Evolutionary conservation across 2,888 invertebrate species (phyloP), one percentile per base, ranked within the genome.

Genomic region (Sarcophaga caerulescens): DNA sequence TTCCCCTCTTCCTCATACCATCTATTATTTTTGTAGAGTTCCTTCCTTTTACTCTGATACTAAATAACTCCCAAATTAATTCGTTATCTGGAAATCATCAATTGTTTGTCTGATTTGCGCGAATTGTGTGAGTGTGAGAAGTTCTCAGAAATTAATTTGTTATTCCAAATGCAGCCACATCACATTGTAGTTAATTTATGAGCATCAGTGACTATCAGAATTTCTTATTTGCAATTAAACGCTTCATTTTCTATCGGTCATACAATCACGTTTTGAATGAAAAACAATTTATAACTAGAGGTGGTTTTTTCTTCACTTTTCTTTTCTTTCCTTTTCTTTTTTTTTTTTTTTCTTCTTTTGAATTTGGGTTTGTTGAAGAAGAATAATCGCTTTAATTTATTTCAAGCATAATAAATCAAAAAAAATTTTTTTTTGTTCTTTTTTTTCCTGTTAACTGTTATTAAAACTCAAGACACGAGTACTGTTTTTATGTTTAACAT

Each of bases 141-240:
- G 10, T 35, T 35, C 35, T 35, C 35, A 25, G 35, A 90, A 91
- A 91, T 91, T 90, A 90, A 91, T 91, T 91, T 90, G 90, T 90
- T 91, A 90, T 91, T 91, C 90, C 87, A 73, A 35, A 1, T 47
- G 17, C 73, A 77, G 74, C 66, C 44, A 47, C 63, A 74, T 65
- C 44, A 47, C 12, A 47, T 19, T 8, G 14, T 19, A 73, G 45
- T 76, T 65, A 78, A 80, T 86, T 83, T 81, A 83, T 83, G 68
- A 83, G 52, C 75, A 71, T 45, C 44, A 73, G 25, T 66, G 73
- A 45, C 17, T 62, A 47, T 52, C 25, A 65, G 4, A 17, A 19
- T 63, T 52, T 52, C 52, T 65, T 66, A 21, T 45, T 45, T 11
- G 14, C 21, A 60, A 62, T 25, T 10, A 35, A 35, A 35, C 35